Evolutionary conservation across 2,113 vertebrate genomes (phyloP).

Genomic region (Calonectris borealis): DNA sequence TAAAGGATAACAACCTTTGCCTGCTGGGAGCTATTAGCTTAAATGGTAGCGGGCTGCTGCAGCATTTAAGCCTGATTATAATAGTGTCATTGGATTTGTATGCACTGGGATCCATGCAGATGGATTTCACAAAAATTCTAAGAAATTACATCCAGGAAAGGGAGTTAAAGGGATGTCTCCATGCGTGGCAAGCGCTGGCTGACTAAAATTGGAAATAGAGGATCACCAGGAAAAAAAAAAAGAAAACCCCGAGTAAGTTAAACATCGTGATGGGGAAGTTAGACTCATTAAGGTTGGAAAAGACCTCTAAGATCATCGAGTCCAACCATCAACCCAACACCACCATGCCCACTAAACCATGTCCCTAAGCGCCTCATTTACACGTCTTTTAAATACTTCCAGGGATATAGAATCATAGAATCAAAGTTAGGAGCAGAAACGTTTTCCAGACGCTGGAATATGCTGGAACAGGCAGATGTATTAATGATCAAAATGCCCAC

Average conservation of each 20-base stretch:
- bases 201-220: background rate
- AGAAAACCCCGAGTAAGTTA: background rate
- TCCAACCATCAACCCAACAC: too few species aligned
- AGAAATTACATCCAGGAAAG: constrained; percentile 42
- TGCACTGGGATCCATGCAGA: constrained; percentile 40
- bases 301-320: too few species aligned
- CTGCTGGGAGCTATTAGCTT: constrained; percentile 69
- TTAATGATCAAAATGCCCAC: background rate
- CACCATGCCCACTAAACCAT: too few species aligned
- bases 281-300: too few species aligned
- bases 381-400: too few species aligned
- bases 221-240: background rate
- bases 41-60: constrained; percentile 53
- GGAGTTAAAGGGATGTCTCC: constrained; percentile 36
- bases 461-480: background rate
- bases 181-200: background rate
- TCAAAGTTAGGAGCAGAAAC: background rate
- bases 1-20: constrained; percentile 69
- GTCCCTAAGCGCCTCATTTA: too few species aligned
- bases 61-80: constrained; percentile 66
- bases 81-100: constrained; percentile 60
- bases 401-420: too few species aligned
- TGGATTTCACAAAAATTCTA: constrained; percentile 53
- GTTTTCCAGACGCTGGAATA: background rate
- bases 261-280: background rate